These are phyloP conservation scores for Datnioides undecimradiatus DNA, from an alignment of 2,113 vertebrate genomes.

Conservation along the genomic window DNA sequence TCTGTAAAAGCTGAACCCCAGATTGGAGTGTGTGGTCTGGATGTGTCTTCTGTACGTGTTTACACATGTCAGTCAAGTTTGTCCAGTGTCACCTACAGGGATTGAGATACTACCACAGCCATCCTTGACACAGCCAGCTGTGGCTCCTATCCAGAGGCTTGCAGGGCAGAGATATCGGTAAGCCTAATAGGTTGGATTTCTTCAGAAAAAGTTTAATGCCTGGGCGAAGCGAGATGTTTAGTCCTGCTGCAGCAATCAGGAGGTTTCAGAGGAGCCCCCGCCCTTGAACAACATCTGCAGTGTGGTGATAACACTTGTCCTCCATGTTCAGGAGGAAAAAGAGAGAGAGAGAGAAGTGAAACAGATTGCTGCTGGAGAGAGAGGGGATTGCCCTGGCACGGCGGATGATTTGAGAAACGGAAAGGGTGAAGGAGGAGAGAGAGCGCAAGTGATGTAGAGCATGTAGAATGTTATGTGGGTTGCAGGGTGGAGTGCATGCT, in stretches of 20 bases:
- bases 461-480: conserved; percentile 61
- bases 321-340: conserved; percentile 54
- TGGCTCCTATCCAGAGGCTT: conserved; percentile 45
- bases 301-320: conserved; percentile 77
- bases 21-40: background rate
- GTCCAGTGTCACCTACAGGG: conserved; percentile 40
- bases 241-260: conserved; percentile 56
- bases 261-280: conserved; percentile 53
- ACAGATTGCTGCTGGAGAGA: conserved; percentile 46
- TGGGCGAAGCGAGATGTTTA: conserved; percentile 41
- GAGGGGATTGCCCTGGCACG: conserved; percentile 44
- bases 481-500: conserved; percentile 67
- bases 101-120: conserved; percentile 10
- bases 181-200: conserved; percentile 66
- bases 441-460: conserved; percentile 56
- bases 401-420: conserved; percentile 56
- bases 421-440: conserved; percentile 40
- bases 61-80: conserved; percentile 31
- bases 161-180: conserved; percentile 60
- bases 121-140: conserved; percentile 49
- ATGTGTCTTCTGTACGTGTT: conserved; percentile 5
- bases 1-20: conserved; percentile 26
- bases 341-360: conserved; percentile 24
- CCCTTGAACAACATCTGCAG: conserved; percentile 71
- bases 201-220: conserved; percentile 57